Evolutionary conservation across 2,888 invertebrate species (phyloP).

Genomic region (Phytoseiulus persimilis): DNA sequence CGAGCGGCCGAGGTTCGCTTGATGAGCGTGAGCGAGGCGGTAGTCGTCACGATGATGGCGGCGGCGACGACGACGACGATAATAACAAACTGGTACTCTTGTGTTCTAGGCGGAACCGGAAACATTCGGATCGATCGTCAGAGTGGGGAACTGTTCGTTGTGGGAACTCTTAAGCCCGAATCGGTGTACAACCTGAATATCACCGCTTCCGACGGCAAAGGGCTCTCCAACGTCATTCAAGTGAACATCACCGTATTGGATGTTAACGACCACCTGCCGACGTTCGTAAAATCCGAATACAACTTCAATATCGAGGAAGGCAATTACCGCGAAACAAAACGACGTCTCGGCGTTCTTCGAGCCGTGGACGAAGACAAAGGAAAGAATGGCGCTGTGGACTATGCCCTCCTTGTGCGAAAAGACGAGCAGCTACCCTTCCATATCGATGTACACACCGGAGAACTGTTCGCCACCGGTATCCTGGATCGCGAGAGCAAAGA

Average conservation of each 20-base stretch:
- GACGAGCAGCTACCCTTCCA: slow-evolving; percentile 45
- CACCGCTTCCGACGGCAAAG: slow-evolving; percentile 67
- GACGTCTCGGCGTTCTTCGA: slow-evolving; percentile 62
- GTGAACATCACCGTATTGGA: slow-evolving; percentile 60
- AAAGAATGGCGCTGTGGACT: slow-evolving; percentile 67
- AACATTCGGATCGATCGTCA: slow-evolving; percentile 48
- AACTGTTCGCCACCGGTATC: slow-evolving; percentile 47
- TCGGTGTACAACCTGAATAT: slow-evolving; percentile 57
- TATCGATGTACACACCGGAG: slow-evolving; percentile 47
- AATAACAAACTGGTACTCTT: neutral
- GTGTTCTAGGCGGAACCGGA: slow-evolving; percentile 43
- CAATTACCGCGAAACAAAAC: slow-evolving; percentile 56
- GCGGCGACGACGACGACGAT: neutral
- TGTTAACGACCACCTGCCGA: slow-evolving; percentile 73
- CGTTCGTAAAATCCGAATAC: slow-evolving; percentile 72
- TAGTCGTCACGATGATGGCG: neutral
- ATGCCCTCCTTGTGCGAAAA: slow-evolving; percentile 50
- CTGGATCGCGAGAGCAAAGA: slow-evolving; percentile 47
- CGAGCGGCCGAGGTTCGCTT: too few relatives aligned
- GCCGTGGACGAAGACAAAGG: slow-evolving; percentile 73
- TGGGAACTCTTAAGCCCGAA: slow-evolving; percentile 45
- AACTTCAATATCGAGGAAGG: slow-evolving; percentile 73
- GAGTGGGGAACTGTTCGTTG: slow-evolving; percentile 47
- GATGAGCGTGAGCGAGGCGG: too few relatives aligned
- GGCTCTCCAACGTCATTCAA: slow-evolving; percentile 58